Evolutionary conservation across 2,888 invertebrate species (phyloP), one percentile per base, ranked within the genome.

Genomic region (Alitta virens): DNA sequence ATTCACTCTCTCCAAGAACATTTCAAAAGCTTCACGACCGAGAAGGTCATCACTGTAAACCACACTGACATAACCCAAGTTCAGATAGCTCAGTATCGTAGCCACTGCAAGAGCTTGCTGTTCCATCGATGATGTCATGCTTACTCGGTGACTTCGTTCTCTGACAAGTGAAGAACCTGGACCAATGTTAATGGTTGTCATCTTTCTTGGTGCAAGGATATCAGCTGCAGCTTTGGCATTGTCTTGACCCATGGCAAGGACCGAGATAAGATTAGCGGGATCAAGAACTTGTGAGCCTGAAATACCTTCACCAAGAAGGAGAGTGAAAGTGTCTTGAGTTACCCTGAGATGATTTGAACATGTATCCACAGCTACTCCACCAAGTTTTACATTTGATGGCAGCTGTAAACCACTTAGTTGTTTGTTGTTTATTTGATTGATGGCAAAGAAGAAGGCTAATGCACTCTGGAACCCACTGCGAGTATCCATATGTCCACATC

Each of bases 401-500:
- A 49, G 74, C 68, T 43, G 72, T 1, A 60, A 18, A 7, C 26
- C 57, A 2, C 55, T 24, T 12, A 14, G 67, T 9, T 64, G 60
- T 3, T 60, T 59, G 49, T 71, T 69, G 68, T 83, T 83, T 25
- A 83, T 75, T 14, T 73, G 65, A 50, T 80, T 75, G 23, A 84
- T 74, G 5, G 83, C 83, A 67, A 78, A 83, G 61, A 79, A 78
- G 57, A 83, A 78, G 1, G 83, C 83, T 52, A 82, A 73, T 57
- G 83, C 67, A 56, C 46, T 51, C 51, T 50, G 80, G 66, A 83
- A 78, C 40, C 77, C 72, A 7, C 68, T 66, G 18, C 71, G 71
- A 0, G 76, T 75, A 59, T 76, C 72, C 46, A 81, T 74, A 2
- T 67, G 63, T 5, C 84, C 83, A 71, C 84, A 84, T 2, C 72